Evolutionary conservation across 2,113 vertebrate species (phyloP), one percentile per base, ranked within the genome.

Genomic region (Centrocercus urophasianus): DNA sequence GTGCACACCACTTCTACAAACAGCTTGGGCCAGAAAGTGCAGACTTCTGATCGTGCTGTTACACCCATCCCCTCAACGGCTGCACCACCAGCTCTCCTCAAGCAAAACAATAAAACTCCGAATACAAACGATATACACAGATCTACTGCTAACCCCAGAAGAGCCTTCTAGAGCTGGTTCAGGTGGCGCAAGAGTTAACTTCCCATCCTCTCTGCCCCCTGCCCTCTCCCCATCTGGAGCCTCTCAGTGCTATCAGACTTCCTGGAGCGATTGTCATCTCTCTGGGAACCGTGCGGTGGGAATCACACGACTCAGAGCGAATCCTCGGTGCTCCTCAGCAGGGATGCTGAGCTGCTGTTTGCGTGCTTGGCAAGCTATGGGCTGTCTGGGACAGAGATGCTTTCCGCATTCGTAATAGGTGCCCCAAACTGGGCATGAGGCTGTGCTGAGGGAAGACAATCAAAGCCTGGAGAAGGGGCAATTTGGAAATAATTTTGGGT

Each of bases 21-120:
- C 11, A 34, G 0, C n/a, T 4, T n/a, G 28, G n/a, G 9, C 36
- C 22, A 32, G 43, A 25, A 57, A 75, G 7, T 3, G 30, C 52
- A 76, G 36, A 5, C 2, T 32, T n/a, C 43, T 60, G 38, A 8
- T 0, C 6, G 1, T 20, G 0, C 12, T 8, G 15, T 3, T n/a
- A 20, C 11, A 30, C 30, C 0, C 0, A 2, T 11, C 5, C 3
- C 66, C 6, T 14, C 50, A 22, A 30, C 7, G 30, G 21, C 42
- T 74, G 21, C 6, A 27, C 52, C 70, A 47, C 36, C 16, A 12
- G 15, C 52, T 2, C 56, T 24, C 56, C 40, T 60, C 34, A 22
- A 48, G 6, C 27, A 42, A 66, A 59, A 13, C 1, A 1, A 1
- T n/a, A 22, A 25, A 21, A 10, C 14, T 11, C 25, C 3, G 27